Evolutionary conservation across 2,888 invertebrate genomes (phyloP).

Genomic region (Formica aserva): DNA sequence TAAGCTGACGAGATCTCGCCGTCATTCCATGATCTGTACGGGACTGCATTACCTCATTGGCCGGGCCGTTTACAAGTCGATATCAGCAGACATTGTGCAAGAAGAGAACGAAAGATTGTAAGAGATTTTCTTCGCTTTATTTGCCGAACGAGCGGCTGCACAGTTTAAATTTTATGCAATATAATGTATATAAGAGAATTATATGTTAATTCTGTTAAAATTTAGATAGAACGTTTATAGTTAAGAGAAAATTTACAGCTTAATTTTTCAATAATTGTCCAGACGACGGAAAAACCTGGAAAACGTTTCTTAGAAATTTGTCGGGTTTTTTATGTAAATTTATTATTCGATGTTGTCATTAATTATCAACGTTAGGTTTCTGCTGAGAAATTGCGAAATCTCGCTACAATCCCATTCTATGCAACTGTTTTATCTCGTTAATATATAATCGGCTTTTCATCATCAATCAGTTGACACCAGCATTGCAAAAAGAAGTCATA

Average conservation of each 20-base stretch:
- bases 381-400: neutral
- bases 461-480: neutral
- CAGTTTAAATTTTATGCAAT: neutral
- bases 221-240: neutral
- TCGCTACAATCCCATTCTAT: neutral
- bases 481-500: neutral
- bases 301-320: neutral
- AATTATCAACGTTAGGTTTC: neutral
- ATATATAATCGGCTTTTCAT: neutral
- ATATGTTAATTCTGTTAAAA: constrained; percentile 2
- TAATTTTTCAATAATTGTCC: neutral
- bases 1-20: constrained; percentile 11
- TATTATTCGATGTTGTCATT: neutral
- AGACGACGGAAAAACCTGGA: neutral
- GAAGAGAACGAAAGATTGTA: constrained; percentile 2
- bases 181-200: neutral
- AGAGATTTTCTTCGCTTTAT: constrained; percentile 1
- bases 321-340: neutral
- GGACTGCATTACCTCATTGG: constrained; percentile 27
- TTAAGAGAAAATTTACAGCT: neutral
- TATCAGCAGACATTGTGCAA: constrained; percentile 1
- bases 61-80: constrained; percentile 3
- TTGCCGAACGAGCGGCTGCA: neutral
- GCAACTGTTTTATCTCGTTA: neutral
- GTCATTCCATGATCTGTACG: constrained; percentile 12